phyloP scores from a whole-genome alignment of 2,113 vertebrate genomes.

The Lagopus muta region DNA sequence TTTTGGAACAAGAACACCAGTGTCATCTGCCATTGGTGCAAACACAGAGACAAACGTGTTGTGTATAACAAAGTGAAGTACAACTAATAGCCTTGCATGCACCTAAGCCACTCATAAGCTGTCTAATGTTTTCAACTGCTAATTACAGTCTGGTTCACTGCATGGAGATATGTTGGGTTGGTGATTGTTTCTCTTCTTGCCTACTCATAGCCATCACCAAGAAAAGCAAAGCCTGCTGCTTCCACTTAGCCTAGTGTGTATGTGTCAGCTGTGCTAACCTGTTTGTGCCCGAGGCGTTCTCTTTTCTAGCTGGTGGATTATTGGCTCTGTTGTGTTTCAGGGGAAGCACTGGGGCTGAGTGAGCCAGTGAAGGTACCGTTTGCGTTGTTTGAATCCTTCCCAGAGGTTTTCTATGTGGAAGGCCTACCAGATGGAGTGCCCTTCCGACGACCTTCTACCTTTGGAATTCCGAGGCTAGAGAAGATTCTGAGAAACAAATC shows the following conservation, averaged over 20 bases:
- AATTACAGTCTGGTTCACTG: neutral
- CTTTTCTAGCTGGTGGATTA: neutral
- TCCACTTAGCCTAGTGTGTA: neutral
- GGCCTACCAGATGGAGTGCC: conserved; percentile 83
- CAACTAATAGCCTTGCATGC: neutral
- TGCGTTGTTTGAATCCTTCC: conserved; percentile 79
- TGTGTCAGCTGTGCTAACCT: neutral
- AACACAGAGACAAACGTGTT: neutral
- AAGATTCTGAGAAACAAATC: conserved; percentile 83
- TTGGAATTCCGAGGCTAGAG: conserved; percentile 85
- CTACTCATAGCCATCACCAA: neutral
- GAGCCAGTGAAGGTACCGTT: conserved; percentile 81
- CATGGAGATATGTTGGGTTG: neutral
- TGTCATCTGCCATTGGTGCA: neutral
- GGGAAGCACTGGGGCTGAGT: conserved; percentile 78
- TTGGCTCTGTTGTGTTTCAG: conserved; percentile 58
- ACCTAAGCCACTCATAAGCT: neutral
- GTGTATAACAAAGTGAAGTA: neutral
- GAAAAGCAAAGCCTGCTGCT: neutral
- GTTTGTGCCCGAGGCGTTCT: neutral
- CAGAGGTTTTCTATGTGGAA: conserved; percentile 79
- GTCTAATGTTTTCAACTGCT: neutral
- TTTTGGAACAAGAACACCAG: neutral
- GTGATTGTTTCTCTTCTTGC: neutral
- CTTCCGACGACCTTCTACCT: conserved; percentile 81